Base-by-base conservation (phyloP, 2,113 vertebrate species). In the Coracopsis vasa region DNA sequence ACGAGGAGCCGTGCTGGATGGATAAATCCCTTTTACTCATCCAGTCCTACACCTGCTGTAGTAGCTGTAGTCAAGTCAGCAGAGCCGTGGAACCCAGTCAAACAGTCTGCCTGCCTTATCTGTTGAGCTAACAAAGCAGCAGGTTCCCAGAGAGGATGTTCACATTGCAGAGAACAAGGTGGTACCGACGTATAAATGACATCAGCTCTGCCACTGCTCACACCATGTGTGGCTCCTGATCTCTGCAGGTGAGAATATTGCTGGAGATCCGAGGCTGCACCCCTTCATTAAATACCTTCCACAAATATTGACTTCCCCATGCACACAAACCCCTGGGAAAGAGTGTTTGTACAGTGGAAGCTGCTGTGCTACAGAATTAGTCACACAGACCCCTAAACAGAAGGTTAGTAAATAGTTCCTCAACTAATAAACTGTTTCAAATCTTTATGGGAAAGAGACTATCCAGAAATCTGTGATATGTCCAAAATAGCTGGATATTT, bases 261-360 rank as follows among this genome's bases (percentile, higher is more conserved):
- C 86, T 77, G 79, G 60, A 78, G 88, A 91, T 51, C 51, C 47
- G 65, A 81, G 74, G 20, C 85, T 93, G 93, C 95, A 94, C 96
- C 95, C 96, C 96, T 92, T 97, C 78, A 79, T 87, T 88, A 97
- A 97, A 97, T 94, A 97, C 95, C 95, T 95, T 97, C 94, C 90
- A 86, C 96, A 97, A 97, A 97, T 97, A 98, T 96, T 97, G 97
- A 97, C 96, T 90, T 95, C 94, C 62, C 54, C 80, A 0, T 74
- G 82, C 94, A 92, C 94, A 96, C 91, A 97, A 71, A 86, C 67
- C 80, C 64, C 48, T 1, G 3, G 83, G 42, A 71, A 87, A 24
- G 78, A 83, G 83, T 96, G 85, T 97, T 97, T 97, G 94, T 77
- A 90, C 79, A 96, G 84, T 25, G 39, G 45, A 45, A 87, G 90